Percentiles rank a stretch among this genome's conserved stretches.
Conservation (phyloP, 2,797 vertebrate species). For the Lindbergichthys nudifrons region DNA sequence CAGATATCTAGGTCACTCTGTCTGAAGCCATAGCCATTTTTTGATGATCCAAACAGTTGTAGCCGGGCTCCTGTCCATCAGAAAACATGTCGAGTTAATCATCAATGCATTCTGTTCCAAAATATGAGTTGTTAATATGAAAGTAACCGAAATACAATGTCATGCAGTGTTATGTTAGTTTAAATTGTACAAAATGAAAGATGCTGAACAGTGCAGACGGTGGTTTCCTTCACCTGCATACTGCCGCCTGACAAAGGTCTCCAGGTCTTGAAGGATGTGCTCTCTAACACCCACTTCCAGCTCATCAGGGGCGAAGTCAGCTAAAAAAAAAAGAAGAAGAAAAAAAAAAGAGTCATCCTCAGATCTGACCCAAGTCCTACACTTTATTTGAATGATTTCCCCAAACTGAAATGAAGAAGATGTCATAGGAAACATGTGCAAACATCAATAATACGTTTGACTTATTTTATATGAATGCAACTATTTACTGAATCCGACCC, state of each 20-base stretch:
- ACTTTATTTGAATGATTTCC: not conserved
- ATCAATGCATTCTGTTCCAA: not conserved
- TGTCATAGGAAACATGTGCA: not conserved
- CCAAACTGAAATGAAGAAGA: not conserved
- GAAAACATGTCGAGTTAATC: not conserved
- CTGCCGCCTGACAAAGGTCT: constrained; percentile 89
- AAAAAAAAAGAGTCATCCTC: constrained; percentile 23
- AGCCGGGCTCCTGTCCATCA: constrained; percentile 87
- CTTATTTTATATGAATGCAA: not conserved
- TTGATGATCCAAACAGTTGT: constrained; percentile 94
- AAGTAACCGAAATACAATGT: not conserved
- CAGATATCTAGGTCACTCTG: constrained; percentile 97
- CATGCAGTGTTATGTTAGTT: not conserved
- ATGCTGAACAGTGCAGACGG: not conserved
- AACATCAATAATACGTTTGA: no score
- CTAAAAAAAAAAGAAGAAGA: constrained; percentile 64
- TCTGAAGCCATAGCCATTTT: constrained; percentile 97
- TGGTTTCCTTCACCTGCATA: constrained; percentile 85
- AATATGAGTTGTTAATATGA: not conserved
- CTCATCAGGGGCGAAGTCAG: constrained; percentile 89
- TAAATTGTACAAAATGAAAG: not conserved
- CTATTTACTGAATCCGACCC: not conserved
- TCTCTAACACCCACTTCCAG: constrained; percentile 90
- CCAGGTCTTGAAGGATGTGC: constrained; percentile 90
- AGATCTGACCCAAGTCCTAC: not conserved